Evolutionary conservation across 1,140 invertebrate genomes (phyloP).

Genomic region (Luehdorfia chinensis): DNA sequence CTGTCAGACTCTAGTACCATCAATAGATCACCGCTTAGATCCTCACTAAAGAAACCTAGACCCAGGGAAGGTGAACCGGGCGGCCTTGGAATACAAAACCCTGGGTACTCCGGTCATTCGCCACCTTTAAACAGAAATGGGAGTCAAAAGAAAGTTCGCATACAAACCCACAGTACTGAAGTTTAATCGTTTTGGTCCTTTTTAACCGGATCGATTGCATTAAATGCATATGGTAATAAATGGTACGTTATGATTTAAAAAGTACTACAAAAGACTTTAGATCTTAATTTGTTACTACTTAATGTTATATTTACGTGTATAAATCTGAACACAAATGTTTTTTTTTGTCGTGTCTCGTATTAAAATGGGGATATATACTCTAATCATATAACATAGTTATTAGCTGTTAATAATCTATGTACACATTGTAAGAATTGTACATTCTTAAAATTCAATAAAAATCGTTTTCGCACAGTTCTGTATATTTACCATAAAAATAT

Average conservation of each 20-base stretch:
- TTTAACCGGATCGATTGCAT: no score
- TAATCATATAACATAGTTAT: background rate
- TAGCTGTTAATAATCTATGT: constrained; percentile 8
- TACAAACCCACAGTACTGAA: constrained; percentile 92
- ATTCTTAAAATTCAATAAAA: no score
- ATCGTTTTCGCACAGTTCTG: no score
- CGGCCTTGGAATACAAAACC: constrained; percentile 90
- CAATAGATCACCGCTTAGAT: constrained; percentile 85
- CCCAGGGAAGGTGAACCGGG: constrained; percentile 72
- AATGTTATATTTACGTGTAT: no score
- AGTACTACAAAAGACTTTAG: no score
- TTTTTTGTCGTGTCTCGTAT: background rate
- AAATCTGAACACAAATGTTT: background rate
- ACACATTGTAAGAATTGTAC: background rate
- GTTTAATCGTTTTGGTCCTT: no score
- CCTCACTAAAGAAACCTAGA: constrained; percentile 89
- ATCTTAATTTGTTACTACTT: no score
- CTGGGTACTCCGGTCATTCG: constrained; percentile 87
- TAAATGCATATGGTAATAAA: no score
- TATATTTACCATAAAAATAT: no score
- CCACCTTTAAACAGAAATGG: constrained; percentile 88
- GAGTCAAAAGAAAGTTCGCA: constrained; percentile 91
- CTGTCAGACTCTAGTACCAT: constrained; percentile 78
- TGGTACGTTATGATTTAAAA: no score
- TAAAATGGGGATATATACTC: background rate